Evolutionary conservation across 2,113 vertebrate species (phyloP).

Genomic region (Herpailurus yagouaroundi): DNA sequence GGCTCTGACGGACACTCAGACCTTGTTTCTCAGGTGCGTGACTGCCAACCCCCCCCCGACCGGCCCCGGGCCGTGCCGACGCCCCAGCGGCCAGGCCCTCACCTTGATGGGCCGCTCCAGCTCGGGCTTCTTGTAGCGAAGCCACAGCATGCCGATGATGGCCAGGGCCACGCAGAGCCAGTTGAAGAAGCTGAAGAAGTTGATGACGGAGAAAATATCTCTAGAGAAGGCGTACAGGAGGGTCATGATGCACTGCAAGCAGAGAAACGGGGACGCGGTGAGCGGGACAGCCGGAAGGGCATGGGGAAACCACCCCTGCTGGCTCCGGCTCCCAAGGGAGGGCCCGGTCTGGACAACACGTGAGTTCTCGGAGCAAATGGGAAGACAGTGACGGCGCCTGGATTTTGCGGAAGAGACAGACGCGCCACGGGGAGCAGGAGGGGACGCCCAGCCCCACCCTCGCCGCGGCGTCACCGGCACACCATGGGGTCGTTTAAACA

Average conservation of each 20-base stretch:
- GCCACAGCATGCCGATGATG: conserved; percentile 97
- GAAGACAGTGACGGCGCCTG: no score
- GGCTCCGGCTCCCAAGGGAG: not conserved
- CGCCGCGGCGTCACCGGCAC: no score
- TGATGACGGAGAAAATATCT: conserved; percentile 98
- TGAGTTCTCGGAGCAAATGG: rapidly evolving
- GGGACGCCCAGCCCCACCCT: no score
- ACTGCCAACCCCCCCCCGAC: no score
- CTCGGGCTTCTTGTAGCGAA: conserved; percentile 95
- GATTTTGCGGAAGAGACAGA: not conserved
- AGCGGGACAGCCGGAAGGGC: not conserved
- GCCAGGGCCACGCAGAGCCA: conserved; percentile 99
- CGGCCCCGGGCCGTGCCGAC: not conserved
- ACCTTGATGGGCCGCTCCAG: conserved; percentile 97
- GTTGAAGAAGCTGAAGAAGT: conserved; percentile 99
- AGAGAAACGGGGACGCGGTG: not conserved
- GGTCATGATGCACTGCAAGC: conserved; percentile 94
- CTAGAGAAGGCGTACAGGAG: conserved; percentile 97
- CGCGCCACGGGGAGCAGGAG: not conserved
- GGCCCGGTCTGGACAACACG: no score
- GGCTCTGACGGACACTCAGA: not conserved
- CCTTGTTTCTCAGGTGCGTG: no score
- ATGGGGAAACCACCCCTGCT: rapidly evolving
- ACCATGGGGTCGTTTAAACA: no score
- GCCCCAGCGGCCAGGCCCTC: conserved; percentile 12